Base-by-base conservation (phyloP, 2,888 invertebrate species). In the Girardia tigrina region DNA sequence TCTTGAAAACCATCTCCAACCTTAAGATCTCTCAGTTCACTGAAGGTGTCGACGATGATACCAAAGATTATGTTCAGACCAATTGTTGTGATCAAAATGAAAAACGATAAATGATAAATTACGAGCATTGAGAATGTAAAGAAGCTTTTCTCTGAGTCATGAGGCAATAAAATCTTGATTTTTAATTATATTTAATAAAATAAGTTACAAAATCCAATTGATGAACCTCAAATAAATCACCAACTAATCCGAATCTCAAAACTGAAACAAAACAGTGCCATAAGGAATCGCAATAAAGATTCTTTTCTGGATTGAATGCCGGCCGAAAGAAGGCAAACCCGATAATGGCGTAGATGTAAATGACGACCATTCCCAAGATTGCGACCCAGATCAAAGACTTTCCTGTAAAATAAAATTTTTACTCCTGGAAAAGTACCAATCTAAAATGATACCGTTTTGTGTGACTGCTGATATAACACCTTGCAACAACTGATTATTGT, bases 61-160 rank as follows among this genome's bases (percentile, higher is more conserved):
- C 84, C 84, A 77, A 84, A 84, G 79, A 84, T 84, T 79, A 84
- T 83, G 81, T 84, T 84, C 73, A 84, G 80, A 28, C 84, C 84
- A 78, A 84, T 84, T 42, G 84, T 84, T 12, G 84, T 83, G 79
- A 84, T 82, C 80, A 83, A 82, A 78, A 83, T 81, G 80, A 84
- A 84, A 81, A 84, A 84, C 26, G 83, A 81, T 26, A 84, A 81
- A 78, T 84, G 83, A 78, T 81, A 84, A 28, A 84, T 77, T 14
- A 82, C 81, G 28, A 83, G 80, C 69, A 81, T 79, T 12, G 81
- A 81, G 77, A 83, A 84, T 77, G 80, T 81, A 26, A 79, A 77
- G 77, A 84, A 84, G 8, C 81, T 80, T 71, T 77, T 78, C 75
- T 78, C 77, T n/a, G 56, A n/a, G 0, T 74, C 76, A 56, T 77